Evolutionary conservation across 2,797 vertebrate species (phyloP), one percentile per base, ranked within the genome.

Genomic region (Cuculus canorus): DNA sequence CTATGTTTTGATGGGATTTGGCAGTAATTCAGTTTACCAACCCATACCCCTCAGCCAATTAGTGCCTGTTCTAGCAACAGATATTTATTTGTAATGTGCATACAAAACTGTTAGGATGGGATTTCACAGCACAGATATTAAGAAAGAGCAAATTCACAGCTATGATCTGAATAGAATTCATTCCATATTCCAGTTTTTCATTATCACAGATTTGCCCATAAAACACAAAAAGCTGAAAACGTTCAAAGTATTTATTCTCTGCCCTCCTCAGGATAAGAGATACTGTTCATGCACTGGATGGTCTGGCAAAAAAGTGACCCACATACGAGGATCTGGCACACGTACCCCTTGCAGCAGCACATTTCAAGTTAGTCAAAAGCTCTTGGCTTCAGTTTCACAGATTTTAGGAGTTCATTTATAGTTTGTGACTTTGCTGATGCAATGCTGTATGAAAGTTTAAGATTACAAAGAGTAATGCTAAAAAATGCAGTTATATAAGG

Each of bases 251-350:
- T 23, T 92, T 92, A 52, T 65, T 80, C 53, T 92, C 48, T 90
- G 52, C 35, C 54, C 30, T 90, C 27, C 35, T 94, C 41, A 47
- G 87, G 22, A 11, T 52, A 53, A 83, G 47, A 79, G 45, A 70
- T 48, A n/a, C 68, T 90, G n/a, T 50, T 91, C 4, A 0, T 64
- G 78, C 17, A 11, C 64, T 93, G 76, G 73, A 94, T 54, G 32
- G 32, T 87, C 86, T 93, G 91, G 92, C 92, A 93, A 87, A 94
- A 57, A 82, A 96, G 59, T 92, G 91, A 96, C 94, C 91, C 90
- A 94, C 83, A 88, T 95, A 82, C 86, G 73, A 82, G 68, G 54
- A 82, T 75, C 81, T 96, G 95, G 96, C 91, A 94, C 4, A 5
- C 69, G 91, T 94, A 92, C 77, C 68, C 81, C 94, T 93, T 93